A percentile compares a stretch with the other conserved stretches of the same genome.
These are phyloP conservation scores for Zonotrichia leucophrys DNA, from an alignment of 2,113 vertebrate genomes.

Conservation along the genomic window DNA sequence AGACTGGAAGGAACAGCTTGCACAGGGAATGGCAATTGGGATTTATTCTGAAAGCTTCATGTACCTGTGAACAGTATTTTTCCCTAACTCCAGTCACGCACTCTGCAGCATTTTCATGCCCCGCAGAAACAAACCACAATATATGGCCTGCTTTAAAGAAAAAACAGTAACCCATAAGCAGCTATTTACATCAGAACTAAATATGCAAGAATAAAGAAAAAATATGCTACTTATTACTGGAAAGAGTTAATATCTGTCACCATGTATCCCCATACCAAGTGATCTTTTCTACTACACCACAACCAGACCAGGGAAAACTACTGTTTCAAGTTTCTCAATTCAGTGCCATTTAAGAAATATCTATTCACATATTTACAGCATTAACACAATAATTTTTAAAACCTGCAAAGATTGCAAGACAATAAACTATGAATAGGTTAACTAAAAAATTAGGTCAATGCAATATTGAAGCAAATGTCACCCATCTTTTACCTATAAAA, in stretches of 20 bases:
- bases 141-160: background rate
- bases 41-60: background rate
- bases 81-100: background rate
- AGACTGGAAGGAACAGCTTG: background rate
- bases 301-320: background rate
- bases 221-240: background rate
- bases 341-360: background rate
- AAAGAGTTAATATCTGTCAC: accelerated
- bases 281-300: background rate
- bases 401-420: background rate
- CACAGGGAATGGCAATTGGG: background rate
- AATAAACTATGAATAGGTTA: background rate
- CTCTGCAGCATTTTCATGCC: background rate
- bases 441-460: background rate
- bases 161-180: background rate
- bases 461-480: background rate
- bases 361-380: background rate
- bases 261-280: background rate
- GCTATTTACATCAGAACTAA: background rate
- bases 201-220: background rate
- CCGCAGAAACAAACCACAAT: background rate
- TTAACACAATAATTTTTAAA: background rate
- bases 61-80: background rate
- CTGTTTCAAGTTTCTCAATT: background rate
- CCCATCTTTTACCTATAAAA: background rate